These are phyloP conservation scores for Neofelis nebulosa DNA, from an alignment of 2,113 vertebrate genomes.

Conservation along the genomic window DNA sequence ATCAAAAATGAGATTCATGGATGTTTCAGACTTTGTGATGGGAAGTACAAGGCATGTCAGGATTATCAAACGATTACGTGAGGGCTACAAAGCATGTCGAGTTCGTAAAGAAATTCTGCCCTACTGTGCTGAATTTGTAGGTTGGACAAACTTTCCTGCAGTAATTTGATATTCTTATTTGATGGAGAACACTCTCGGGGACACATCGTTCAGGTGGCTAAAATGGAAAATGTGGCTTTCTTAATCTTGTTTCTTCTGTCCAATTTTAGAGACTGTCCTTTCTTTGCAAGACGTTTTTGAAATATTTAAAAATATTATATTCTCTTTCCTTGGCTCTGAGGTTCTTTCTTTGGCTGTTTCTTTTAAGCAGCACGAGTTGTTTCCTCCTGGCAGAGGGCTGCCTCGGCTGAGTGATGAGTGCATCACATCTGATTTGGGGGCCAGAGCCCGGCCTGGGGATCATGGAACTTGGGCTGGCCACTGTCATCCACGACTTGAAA, in stretches of 20 bases:
- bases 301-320: constrained; percentile 13
- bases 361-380: background rate
- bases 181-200: background rate
- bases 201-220: background rate
- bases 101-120: background rate
- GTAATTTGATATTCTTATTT: background rate
- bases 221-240: background rate
- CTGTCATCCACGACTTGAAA: background rate
- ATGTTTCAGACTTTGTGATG: background rate
- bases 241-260: background rate
- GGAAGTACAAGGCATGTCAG: background rate
- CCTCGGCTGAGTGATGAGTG: background rate
- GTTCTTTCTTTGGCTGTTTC: constrained; percentile 18
- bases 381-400: background rate
- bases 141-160: background rate
- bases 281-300: constrained; percentile 6
- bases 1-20: background rate
- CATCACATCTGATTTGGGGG: background rate
- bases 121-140: background rate
- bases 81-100: background rate
- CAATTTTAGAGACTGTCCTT: background rate
- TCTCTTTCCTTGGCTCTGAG: constrained; percentile 22
- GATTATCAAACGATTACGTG: background rate
- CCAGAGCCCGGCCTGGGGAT: background rate
- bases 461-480: background rate